These are phyloP conservation scores for Acestrorhynchus altus DNA, from an alignment of 2,797 vertebrate genomes.

Conservation along the genomic window DNA sequence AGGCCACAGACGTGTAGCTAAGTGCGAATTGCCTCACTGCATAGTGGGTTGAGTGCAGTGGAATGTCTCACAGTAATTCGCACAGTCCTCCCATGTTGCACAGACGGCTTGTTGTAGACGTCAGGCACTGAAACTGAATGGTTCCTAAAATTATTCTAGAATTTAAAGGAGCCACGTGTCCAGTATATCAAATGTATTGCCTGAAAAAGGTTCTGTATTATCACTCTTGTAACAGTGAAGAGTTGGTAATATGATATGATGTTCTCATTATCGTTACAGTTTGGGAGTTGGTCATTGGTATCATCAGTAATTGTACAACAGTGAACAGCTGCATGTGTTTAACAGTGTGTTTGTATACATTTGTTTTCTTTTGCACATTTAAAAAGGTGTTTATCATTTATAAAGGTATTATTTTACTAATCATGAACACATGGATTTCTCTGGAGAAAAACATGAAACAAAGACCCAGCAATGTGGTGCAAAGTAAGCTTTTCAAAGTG, in stretches of 20 bases:
- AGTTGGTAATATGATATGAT: neutral
- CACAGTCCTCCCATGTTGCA: constrained; percentile 28
- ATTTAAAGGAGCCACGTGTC: neutral
- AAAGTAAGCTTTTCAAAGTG: too few relatives aligned
- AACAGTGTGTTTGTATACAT: too few relatives aligned
- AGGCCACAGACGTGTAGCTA: constrained; percentile 6
- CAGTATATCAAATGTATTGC: neutral
- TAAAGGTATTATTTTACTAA: too few relatives aligned
- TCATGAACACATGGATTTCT: too few relatives aligned
- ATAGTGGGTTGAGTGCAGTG: constrained; percentile 19
- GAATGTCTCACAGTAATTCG: constrained; percentile 36
- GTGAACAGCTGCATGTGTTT: neutral
- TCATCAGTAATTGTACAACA: neutral
- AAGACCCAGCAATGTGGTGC: too few relatives aligned
- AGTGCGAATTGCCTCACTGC: constrained; percentile 41
- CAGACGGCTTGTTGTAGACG: neutral
- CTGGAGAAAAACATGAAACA: too few relatives aligned
- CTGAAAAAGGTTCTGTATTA: neutral
- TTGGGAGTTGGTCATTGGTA: too few relatives aligned
- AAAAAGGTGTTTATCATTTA: too few relatives aligned
- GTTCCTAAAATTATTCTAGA: neutral
- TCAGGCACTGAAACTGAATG: neutral
- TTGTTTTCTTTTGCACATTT: too few relatives aligned
- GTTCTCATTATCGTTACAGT: neutral
- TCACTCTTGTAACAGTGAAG: neutral